phyloP scores from a whole-genome alignment of 2,888 invertebrate species.

The Embidobia sp. region DNA sequence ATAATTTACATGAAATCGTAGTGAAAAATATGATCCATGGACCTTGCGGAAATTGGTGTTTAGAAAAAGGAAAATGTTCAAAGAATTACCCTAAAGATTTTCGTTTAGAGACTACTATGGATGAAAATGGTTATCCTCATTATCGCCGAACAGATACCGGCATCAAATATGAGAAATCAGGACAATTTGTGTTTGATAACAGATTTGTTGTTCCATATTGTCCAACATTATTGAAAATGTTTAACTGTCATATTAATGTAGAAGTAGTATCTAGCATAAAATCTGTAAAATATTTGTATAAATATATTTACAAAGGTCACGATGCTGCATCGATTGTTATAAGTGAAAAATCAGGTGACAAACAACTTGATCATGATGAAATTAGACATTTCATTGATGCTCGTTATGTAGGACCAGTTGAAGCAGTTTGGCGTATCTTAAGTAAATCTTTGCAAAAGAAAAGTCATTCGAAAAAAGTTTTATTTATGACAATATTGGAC shows the following conservation, averaged over 20 bases:
- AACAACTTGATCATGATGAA: conserved; percentile 7
- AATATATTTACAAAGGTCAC: conserved; percentile 7
- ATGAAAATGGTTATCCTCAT: conserved; percentile 2
- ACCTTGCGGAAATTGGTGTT: conserved; percentile 4
- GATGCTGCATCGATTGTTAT: conserved; percentile 6
- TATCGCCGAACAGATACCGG: background rate
- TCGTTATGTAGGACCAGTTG: conserved; percentile 14
- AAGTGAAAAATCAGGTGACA: background rate
- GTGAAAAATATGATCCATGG: conserved; percentile 11
- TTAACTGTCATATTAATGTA: conserved; percentile 6
- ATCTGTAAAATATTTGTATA: conserved; percentile 6
- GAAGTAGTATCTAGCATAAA: conserved; percentile 2
- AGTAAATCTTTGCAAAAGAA: background rate
- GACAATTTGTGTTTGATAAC: background rate
- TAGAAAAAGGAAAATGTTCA: background rate
- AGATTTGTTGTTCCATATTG: conserved; percentile 7
- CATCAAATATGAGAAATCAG: background rate
- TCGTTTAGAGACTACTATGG: background rate
- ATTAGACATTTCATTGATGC: conserved; percentile 9
- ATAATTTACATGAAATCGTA: background rate
- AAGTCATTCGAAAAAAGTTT: background rate
- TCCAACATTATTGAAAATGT: background rate
- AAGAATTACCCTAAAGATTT: background rate
- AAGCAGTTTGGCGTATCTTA: conserved; percentile 12
- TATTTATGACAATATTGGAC: no score